phyloP scores from a whole-genome alignment of 2,113 vertebrate species.

The Corythaixoides concolor region DNA sequence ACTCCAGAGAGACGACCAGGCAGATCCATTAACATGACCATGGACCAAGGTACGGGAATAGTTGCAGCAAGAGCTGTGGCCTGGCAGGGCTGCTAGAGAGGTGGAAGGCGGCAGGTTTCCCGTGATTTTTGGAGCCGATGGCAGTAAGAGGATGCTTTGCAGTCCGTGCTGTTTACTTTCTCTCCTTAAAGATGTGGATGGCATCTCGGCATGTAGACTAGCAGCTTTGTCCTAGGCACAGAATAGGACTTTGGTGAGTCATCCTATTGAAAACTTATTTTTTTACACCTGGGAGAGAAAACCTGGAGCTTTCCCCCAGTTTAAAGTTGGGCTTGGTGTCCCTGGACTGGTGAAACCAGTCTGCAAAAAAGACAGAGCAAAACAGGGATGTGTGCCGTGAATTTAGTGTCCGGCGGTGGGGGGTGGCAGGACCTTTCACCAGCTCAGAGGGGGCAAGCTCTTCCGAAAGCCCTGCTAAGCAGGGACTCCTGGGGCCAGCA shows the following conservation, averaged over 20 bases:
- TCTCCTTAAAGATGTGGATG: neutral
- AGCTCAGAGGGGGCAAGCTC: neutral
- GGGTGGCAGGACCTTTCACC: neutral
- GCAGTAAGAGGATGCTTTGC: neutral
- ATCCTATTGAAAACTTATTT: neutral
- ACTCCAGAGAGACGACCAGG: neutral
- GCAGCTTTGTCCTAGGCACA: neutral
- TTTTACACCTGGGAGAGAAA: neutral
- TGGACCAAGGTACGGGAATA: rapidly evolving
- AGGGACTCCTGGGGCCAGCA: neutral
- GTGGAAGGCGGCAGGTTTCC: neutral
- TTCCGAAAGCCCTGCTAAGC: neutral
- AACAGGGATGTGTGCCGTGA: rapidly evolving
- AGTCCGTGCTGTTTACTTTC: neutral
- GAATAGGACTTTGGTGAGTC: neutral
- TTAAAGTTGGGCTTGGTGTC: neutral
- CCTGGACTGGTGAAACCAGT: neutral
- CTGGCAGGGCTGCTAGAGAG: neutral
- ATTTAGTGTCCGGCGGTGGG: neutral
- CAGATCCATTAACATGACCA: neutral
- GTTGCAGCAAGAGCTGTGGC: neutral
- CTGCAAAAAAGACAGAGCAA: neutral
- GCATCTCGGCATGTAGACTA: neutral
- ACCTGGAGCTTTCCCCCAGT: neutral
- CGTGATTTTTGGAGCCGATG: neutral